Conservation (phyloP, 2,113 vertebrate species). For the Budorcas taxicolor region DNA sequence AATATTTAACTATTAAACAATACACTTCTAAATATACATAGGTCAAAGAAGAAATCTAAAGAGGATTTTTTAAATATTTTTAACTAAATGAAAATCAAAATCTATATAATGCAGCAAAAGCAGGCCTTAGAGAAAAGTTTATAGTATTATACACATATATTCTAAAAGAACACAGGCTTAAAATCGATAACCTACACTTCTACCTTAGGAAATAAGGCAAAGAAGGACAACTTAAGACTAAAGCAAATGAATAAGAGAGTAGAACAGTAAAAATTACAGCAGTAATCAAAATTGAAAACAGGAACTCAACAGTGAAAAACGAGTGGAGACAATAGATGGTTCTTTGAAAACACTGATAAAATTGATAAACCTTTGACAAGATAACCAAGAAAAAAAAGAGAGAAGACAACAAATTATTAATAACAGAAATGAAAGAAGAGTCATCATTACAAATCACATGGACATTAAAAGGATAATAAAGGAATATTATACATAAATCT, state of each 20-base stretch:
- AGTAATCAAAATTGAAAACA: neutral
- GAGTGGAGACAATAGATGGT: neutral
- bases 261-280: neutral
- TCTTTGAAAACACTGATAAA: neutral
- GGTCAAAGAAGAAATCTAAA: neutral
- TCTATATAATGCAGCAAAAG: neutral
- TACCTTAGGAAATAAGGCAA: neutral
- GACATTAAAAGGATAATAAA: neutral
- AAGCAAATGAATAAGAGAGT: neutral
- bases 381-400: neutral
- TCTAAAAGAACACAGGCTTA: neutral
- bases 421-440: neutral
- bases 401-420: neutral
- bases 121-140: neutral
- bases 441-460: neutral
- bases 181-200: neutral
- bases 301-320: neutral
- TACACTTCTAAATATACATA: neutral
- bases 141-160: neutral
- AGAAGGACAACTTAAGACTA: slow-evolving; percentile 9
- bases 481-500: neutral
- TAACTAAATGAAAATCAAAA: slow-evolving; percentile 8
- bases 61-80: neutral
- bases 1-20: neutral
- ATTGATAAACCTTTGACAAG: neutral